Base-by-base conservation (phyloP, 2,113 vertebrate genomes). In the Notothenia coriiceps region DNA sequence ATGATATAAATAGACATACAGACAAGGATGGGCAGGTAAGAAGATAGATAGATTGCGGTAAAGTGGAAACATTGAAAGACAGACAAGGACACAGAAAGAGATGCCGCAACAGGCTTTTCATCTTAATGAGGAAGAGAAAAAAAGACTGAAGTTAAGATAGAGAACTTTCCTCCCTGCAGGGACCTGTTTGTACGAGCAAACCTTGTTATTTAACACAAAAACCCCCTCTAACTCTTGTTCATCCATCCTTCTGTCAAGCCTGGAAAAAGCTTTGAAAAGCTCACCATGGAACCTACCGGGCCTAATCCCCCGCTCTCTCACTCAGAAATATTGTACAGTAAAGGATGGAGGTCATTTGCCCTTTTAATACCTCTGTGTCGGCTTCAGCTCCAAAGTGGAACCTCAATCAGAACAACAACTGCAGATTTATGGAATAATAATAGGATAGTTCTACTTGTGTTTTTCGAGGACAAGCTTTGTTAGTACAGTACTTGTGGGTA, bases 361-460 rank as follows among this genome's bases (percentile, higher is more conserved):
- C 87, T 80, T 71, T 79, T 91, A 90, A 93, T 89, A 79, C 86
- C 79, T 79, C 81, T 62, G 52, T 79, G 74, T 89, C 73, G 10
- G 72, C 76, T 89, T 84, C 51, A 67, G 81, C 86, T 89, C 79
- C 67, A 75, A 88, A 93, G 87, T 87, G 91, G 88, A 92, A 91
- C 88, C 87, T 92, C 84, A 79, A 90, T 91, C 87, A 86, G 77
- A 85, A 62, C 67, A 56, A 83, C 75, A 46, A 52, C 52, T 13
- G 67, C 74, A 60, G 86, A 77, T 90, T 86, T 76, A 59, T 69
- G 47, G 74, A 83, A 86, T 87, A 91, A 91, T 89, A 91, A 91
- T 77, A 87, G 74, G 70, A 87, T 87, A 69, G 82, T 17, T 22
- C 49, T 44, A 65, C 2, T 10, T 66, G 70, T 75, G 73, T 73